Evolutionary conservation across 2,113 vertebrate genomes (phyloP), one percentile per base, ranked within the genome.

Genomic region (Upupa epops): DNA sequence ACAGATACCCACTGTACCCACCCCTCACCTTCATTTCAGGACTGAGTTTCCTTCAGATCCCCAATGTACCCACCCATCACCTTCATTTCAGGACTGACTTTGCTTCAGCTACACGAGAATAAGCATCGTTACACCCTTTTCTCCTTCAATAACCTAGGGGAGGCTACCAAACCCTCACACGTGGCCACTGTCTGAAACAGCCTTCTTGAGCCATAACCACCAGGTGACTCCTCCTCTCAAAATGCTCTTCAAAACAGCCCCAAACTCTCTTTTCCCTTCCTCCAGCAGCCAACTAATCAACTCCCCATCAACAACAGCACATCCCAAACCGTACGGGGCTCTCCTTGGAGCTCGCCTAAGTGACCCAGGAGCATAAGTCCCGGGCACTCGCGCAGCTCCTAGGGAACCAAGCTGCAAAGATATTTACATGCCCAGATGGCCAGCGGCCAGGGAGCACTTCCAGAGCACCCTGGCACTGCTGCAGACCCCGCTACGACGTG

Each of bases 181-280:
- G 0, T 42, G 28, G 15, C 12, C 1, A 0, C 40, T 5, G 15
- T 77, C 56, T 5, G 0, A 0, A 37, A 22, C 29, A 80, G 16
- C 46, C 11, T 29, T 17, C 54, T 31, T 5, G 34, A 63, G 51
- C 59, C 92, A 42, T 4, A 28, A 3, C 3, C 5, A 12, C 9
- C 14, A 11, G 1, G 8, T 2, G 12, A 25, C 5, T 46, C 18
- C 21, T 20, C 29, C 34, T 46, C 37, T 49, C 52, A 29, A 80
- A 64, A 52, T 0, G 6, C 37, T 51, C 52, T 45, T 66, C 3
- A 3, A 19, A 49, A 21, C 17, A 17, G 3, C 40, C 4, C 31
- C 22, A 34, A 83, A 49, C 6, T 9, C 5, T 8, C 28, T 58
- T 52, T 74, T 34, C 28, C 20, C 13, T 79, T 66, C 20, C 16